A percentile compares a stretch with the other conserved stretches of the same genome.
Evolutionary conservation across 1,140 invertebrate species (phyloP).

Genomic region (Pseudomyrmex sp.): DNA sequence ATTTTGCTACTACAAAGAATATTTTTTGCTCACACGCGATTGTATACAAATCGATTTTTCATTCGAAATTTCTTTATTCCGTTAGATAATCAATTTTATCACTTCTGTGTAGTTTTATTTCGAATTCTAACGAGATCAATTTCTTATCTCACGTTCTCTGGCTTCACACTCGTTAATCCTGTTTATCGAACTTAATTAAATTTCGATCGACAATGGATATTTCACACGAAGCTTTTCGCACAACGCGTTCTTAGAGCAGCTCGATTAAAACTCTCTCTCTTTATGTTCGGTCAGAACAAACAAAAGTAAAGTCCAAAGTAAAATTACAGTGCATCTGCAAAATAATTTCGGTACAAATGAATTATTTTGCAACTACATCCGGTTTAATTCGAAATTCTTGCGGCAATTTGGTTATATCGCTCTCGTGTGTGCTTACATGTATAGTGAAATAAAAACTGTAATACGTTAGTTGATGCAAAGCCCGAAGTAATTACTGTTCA

Average conservation of each 20-base stretch:
- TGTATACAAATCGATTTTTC: constrained; percentile 14
- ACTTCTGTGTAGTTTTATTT: constrained; percentile 27
- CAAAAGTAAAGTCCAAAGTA: not conserved
- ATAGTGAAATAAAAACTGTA: too few species aligned
- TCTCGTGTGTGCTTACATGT: too few species aligned
- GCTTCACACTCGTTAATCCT: constrained; percentile 1
- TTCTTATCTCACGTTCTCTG: constrained; percentile 21
- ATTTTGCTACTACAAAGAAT: constrained; percentile 2
- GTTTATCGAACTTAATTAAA: constrained; percentile 56
- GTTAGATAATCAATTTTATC: constrained; percentile 1
- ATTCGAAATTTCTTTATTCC: constrained; percentile 30
- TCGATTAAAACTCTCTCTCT: constrained; percentile 41
- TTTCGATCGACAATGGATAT: constrained; percentile 48
- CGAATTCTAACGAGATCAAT: constrained; percentile 44
- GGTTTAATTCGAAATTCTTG: not conserved
- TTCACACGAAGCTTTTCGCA: constrained; percentile 46
- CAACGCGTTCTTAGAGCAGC: constrained; percentile 24
- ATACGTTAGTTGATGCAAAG: too few species aligned
- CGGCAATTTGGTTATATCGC: too few species aligned
- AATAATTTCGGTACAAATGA: constrained; percentile 7
- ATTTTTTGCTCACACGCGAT: not conserved
- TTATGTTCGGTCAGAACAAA: constrained; percentile 33
- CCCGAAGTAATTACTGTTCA: constrained; percentile 23
- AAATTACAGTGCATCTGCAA: constrained; percentile 20
- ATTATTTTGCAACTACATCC: not conserved